Conservation (phyloP, 2,113 vertebrate genomes). For the Halcyon malimbica region DNA sequence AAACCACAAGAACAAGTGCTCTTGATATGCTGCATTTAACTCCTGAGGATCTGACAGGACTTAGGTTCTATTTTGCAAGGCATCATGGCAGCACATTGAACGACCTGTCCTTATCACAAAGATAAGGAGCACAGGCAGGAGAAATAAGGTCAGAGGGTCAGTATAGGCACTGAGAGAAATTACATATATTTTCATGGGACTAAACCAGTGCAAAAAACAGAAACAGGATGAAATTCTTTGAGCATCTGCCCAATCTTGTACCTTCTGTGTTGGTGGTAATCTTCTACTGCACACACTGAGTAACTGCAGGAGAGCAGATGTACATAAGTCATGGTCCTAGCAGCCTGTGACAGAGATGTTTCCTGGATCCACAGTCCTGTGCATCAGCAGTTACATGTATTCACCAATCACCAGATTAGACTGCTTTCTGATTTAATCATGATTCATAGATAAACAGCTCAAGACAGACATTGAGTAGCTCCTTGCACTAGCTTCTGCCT, state of each 20-base stretch:
- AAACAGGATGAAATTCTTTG: not conserved
- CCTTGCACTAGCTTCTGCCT: not conserved
- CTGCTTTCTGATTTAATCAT: not conserved
- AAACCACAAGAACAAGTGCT: not conserved
- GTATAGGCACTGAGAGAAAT: not conserved
- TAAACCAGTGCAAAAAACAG: not conserved
- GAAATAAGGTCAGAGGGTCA: not conserved
- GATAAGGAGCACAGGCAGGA: not conserved
- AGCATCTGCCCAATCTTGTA: not conserved
- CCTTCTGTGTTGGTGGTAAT: not conserved
- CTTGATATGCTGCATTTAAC: not conserved
- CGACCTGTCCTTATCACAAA: not conserved
- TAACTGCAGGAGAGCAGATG: not conserved
- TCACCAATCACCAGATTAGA: not conserved
- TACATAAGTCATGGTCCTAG: not conserved
- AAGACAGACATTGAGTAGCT: not conserved
- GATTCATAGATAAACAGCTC: not conserved
- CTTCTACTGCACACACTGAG: fast-evolving
- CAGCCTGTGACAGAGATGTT: not conserved
- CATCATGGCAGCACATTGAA: not conserved
- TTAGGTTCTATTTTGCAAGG: not conserved
- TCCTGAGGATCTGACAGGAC: not conserved
- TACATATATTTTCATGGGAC: not conserved
- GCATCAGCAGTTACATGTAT: not conserved
- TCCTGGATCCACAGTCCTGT: not conserved